Base-by-base conservation (phyloP, 2,888 invertebrate species). In the Mamestra brassicae region DNA sequence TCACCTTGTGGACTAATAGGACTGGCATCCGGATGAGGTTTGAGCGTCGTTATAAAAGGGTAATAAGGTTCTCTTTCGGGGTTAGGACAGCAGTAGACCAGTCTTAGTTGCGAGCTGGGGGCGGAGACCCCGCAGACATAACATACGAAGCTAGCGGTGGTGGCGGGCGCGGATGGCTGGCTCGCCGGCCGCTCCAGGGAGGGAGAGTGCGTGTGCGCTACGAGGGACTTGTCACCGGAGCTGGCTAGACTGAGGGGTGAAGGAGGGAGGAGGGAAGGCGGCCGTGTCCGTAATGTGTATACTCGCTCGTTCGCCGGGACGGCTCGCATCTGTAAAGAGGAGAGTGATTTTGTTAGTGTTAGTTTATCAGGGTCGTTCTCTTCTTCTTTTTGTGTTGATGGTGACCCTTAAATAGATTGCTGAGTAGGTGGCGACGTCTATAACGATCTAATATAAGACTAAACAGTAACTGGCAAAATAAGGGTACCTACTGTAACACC, bases 61-160 rank as follows among this genome's bases (percentile, higher is more conserved):
- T 98, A 99, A 94, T 98, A 99, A 70, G 99, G 98, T 94, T 99
- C 99, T 76, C 98, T 97, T 91, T 98, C 98, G 0, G 98, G 97
- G 94, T 98, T 98, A 70, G 98, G 97, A 92, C 98, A 98, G 95
- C 98, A 98, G 94, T 98, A 98, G 75, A 99, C 97, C 88, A 98
- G 97, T 81, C 98, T 97, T 90, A 98, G 97, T 93, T 98, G 98
- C 85, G 98, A 98, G 77, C 98, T 98, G 76, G 98, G 98, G 91
- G 98, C 98, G 91, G 98, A 97, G 87, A 97, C 97, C 61, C 98
- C 98, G 95, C 99, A 99, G 74, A 98, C 98, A 95, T 98, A 99
- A 95, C 99, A 99, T 64, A 99, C 98, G 94, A 99, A 98, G 69
- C 97, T 93, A 60, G 95, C 95, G 4, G 95, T 94, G 80, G 90